Evolutionary conservation across 2,113 vertebrate genomes (phyloP).

Genomic region (Psittacus erithacus): DNA sequence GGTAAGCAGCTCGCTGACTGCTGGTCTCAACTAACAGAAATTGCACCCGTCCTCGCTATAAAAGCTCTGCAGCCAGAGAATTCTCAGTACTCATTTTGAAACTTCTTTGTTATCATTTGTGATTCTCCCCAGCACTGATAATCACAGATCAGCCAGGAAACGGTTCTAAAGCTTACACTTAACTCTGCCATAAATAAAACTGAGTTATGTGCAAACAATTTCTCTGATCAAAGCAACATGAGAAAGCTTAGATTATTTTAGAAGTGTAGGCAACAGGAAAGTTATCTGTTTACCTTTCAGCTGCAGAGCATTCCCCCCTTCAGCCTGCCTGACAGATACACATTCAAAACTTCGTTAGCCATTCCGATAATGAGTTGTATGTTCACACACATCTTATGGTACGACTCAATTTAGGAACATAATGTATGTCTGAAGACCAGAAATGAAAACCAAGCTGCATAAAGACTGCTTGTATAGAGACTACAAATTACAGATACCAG

Average conservation of each 20-base stretch:
- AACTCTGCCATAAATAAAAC: background rate
- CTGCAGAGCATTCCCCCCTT: background rate
- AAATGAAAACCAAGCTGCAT: background rate
- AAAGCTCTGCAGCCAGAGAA: background rate
- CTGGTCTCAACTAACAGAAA: background rate
- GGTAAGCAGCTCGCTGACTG: background rate
- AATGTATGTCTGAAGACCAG: background rate
- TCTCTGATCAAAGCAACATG: background rate
- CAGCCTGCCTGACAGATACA: background rate
- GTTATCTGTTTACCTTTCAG: background rate
- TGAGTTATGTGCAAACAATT: background rate
- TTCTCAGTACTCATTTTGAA: background rate
- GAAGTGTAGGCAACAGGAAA: background rate
- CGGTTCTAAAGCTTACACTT: background rate
- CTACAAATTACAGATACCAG: background rate
- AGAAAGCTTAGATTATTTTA: background rate
- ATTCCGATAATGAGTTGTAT: background rate
- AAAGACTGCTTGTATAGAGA: background rate
- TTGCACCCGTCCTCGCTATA: background rate
- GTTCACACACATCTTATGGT: background rate
- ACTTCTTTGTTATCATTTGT: background rate
- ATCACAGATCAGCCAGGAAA: background rate
- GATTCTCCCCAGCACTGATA: background rate
- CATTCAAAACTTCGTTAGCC: background rate
- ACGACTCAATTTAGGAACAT: background rate